A percentile compares a stretch with the other conserved stretches of the same genome.
phyloP scores from a whole-genome alignment of 2,888 invertebrate species.

The Thecophora atra region DNA sequence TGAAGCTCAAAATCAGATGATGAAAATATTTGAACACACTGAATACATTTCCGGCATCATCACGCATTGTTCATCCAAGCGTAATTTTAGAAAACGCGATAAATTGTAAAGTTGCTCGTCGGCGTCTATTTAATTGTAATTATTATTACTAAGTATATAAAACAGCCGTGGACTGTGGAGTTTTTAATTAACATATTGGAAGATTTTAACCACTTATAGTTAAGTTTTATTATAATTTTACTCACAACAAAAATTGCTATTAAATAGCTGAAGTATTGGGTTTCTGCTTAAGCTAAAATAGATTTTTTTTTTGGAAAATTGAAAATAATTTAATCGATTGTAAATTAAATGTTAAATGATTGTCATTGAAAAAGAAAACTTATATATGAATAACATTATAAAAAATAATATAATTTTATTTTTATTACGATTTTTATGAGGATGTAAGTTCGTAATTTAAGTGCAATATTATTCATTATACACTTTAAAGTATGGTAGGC shows the following conservation, averaged over 20 bases:
- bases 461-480: conserved; percentile 18
- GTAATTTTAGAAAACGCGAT: conserved; percentile 91
- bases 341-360: neutral
- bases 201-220: too few relatives aligned
- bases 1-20: conserved; percentile 87
- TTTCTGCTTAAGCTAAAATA: neutral
- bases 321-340: neutral
- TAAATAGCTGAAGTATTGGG: neutral
- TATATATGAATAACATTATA: conserved; percentile 5
- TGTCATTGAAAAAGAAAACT: neutral
- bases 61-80: conserved; percentile 88
- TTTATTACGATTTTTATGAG: conserved; percentile 18
- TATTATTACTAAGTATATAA: neutral
- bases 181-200: neutral
- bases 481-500: neutral
- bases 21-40: conserved; percentile 92
- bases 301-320: conserved; percentile 6
- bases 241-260: neutral
- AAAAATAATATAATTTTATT: conserved; percentile 15
- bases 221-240: neutral
- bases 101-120: conserved; percentile 65
- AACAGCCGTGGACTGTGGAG: conserved; percentile 12
- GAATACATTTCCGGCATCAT: conserved; percentile 89
- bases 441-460: conserved; percentile 26
- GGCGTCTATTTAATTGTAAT: conserved; percentile 8